Base-by-base conservation (phyloP, 53 echinoderm and acorn worm genomes). In the Paracentrotus lividus region DNA sequence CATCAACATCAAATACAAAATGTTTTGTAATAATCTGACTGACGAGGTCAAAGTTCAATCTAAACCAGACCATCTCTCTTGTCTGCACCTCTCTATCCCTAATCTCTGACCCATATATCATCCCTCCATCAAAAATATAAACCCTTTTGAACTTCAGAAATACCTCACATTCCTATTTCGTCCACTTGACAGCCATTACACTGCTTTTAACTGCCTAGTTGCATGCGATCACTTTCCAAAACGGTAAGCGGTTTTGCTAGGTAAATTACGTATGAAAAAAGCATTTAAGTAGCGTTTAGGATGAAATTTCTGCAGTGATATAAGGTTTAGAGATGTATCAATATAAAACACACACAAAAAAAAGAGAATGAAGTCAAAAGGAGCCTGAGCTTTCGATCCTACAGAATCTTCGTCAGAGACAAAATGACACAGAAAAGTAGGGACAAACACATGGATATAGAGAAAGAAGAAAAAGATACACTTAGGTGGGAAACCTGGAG, bases 71-170 rank as follows among this genome's bases (percentile, higher is more conserved):
- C 23, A 38, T 0, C 23, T n/a, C 42, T 0, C 5, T 42, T 76
- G 42, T 76, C 76, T 76, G 76, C 76, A 76, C 76, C 76, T 21
- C 36, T 76, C 40, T 64, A 27, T n/a, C 76, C 18, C 76, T 40
- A 76, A 76, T 76, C 76, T 36, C 76, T 76, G 76, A 76, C 76
- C 36, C 42, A 76, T 76, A 76, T 76, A 76, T 76, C 76, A 76
- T 76, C 18, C 42, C 16, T 42, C 76, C 40, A 76, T 76, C 76
- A 76, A 8, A 76, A 76, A 65, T 1, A 16, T 1, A 76, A 76
- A 76, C 40, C 38, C 29, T 29, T 76, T 42, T 76, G 76, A 76
- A 76, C 76, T 76, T 76, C 42, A 42, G 38, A 76, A n/a, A 76
- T 76, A 76, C 42, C 76, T 76, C 5, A 18, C 76, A 76, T 76